These are phyloP conservation scores for Spilogale gracilis DNA, from an alignment of 2,113 vertebrate genomes.

Conservation along the genomic window DNA sequence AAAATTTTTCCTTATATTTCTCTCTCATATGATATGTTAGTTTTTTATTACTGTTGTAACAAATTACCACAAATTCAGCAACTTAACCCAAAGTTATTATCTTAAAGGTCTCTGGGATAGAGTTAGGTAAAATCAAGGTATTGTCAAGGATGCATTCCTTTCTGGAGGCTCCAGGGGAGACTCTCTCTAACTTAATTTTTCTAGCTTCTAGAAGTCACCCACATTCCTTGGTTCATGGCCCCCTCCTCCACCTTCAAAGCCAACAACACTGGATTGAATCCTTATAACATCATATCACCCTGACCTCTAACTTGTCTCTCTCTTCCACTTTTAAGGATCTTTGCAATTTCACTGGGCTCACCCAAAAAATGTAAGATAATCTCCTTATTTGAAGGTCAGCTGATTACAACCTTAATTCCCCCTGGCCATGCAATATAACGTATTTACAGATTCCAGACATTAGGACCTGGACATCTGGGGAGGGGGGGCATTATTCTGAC, in stretches of 20 bases:
- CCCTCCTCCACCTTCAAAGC: neutral
- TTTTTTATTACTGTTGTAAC: neutral
- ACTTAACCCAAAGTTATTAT: neutral
- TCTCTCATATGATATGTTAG: neutral
- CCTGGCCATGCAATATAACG: neutral
- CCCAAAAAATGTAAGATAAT: neutral
- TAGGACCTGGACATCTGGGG: neutral
- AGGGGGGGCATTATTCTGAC: neutral
- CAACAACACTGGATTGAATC: neutral
- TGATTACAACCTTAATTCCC: neutral
- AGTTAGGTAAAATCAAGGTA: neutral
- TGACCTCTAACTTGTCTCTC: neutral
- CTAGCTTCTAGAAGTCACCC: neutral
- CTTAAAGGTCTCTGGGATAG: neutral
- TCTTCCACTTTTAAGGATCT: neutral
- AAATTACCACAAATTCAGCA: neutral
- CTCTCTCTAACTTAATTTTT: neutral
- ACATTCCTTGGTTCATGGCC: neutral
- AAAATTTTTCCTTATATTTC: neutral
- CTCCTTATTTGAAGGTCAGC: neutral
- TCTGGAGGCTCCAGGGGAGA: neutral
- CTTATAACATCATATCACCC: neutral
- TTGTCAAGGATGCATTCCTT: neutral
- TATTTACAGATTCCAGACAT: neutral
- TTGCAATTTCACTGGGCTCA: neutral